These are phyloP conservation scores for Sebastes vulpes DNA, from an alignment of 2,797 vertebrate species.

Conservation along the genomic window DNA sequence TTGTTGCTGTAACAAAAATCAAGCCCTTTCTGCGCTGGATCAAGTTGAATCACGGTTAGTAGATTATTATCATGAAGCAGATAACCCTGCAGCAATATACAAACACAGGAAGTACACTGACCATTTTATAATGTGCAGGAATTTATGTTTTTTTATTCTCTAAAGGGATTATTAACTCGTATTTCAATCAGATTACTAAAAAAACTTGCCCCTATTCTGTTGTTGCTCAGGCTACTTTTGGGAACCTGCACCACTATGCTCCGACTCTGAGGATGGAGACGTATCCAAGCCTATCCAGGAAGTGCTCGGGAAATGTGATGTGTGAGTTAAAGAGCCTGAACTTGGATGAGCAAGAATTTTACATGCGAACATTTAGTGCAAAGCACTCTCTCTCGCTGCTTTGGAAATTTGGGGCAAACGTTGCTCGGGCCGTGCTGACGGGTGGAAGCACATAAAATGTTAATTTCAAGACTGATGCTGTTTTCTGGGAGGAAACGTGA, in stretches of 20 bases:
- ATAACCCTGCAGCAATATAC: not conserved
- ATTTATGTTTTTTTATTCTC: not conserved
- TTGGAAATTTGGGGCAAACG: not conserved
- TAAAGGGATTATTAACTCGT: not conserved
- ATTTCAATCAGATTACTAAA: not conserved
- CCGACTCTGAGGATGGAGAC: conserved; percentile 50
- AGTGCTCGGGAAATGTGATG: conserved; percentile 64
- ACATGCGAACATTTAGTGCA: not conserved
- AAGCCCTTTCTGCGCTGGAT: conserved; percentile 59
- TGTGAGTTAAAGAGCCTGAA: conserved; percentile 49
- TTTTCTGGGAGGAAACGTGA: conserved; percentile 15
- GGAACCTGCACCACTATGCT: not conserved
- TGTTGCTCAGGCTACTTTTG: conserved; percentile 44
- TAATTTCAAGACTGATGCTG: not conserved
- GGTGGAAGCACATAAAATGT: not conserved
- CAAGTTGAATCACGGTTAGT: conserved; percentile 65
- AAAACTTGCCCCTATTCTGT: not conserved
- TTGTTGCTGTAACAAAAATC: conserved; percentile 58
- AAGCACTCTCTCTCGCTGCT: not conserved
- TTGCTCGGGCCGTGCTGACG: not conserved
- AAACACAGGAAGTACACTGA: not conserved
- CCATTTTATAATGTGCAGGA: not conserved
- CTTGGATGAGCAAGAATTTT: not conserved
- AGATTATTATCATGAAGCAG: not conserved
- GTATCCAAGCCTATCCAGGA: conserved; percentile 82